phyloP scores from a whole-genome alignment of 2,113 vertebrate species.

The Podiceps cristatus region DNA sequence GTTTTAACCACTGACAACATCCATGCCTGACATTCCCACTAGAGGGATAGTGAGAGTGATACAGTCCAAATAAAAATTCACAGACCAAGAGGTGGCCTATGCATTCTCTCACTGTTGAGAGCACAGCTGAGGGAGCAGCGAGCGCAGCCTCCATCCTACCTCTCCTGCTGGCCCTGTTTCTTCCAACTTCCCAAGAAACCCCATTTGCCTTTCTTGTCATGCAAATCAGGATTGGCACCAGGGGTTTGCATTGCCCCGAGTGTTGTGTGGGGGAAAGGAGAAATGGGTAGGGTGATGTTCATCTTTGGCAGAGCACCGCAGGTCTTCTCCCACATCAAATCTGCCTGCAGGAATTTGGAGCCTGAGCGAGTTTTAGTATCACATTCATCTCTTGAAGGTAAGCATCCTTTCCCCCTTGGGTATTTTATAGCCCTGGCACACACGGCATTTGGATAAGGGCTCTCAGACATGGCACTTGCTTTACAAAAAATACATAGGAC shows the following conservation, averaged over 20 bases:
- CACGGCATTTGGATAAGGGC: neutral
- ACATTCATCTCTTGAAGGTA: neutral
- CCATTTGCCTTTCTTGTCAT: neutral
- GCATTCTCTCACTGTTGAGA: neutral
- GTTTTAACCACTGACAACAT: neutral
- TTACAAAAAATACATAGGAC: neutral
- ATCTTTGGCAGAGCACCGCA: fast-evolving
- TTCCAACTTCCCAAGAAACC: neutral
- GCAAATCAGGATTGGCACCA: neutral
- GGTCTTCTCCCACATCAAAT: neutral
- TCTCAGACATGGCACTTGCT: neutral
- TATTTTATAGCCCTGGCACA: neutral
- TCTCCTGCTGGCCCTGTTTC: neutral
- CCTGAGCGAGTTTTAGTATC: neutral
- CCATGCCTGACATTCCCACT: neutral
- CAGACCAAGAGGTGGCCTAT: neutral
- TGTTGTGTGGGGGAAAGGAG: neutral
- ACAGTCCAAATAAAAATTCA: neutral
- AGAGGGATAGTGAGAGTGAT: neutral
- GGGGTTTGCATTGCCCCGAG: neutral
- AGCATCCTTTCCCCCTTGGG: neutral
- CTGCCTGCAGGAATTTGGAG: neutral
- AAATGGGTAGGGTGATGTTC: neutral
- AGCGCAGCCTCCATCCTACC: neutral
- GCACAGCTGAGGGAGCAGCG: fast-evolving